Evolutionary conservation across 2,113 vertebrate species (phyloP), one percentile per base, ranked within the genome.

Genomic region (Manacus vitellinus): DNA sequence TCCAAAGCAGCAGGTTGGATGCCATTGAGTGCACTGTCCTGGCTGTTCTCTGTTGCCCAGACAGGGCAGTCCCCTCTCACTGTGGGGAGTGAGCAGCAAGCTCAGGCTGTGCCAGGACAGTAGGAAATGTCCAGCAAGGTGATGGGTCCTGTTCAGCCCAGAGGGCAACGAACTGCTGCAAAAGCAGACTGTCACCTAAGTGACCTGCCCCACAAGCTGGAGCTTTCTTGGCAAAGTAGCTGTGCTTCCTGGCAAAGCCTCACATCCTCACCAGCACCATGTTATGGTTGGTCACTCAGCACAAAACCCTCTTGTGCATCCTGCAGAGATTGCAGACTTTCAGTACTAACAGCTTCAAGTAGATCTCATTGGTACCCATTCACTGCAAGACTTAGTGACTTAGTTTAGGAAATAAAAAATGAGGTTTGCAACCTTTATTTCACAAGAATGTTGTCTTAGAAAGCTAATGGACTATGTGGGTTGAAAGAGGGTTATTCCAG

Each of bases 381-480:
- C 61, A 63, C 39, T 71, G 31, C 22, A 39, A 81, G 37, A 24
- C 54, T 52, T 41, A 10, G 43, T 4, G 9, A 46, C 33, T 59
- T 87, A 58, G 9, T 87, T 89, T 43, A 84, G 59, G 28, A 86
- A 80, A 47, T 20, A 37, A 49, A 33, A 68, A 59, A 10, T 14
- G 1, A 41, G 2, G 2, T 75, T 73, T 89, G 33, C 33, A 71
- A 43, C 22, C 10, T 77, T 91, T 70, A 10, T 43, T 47, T 80
- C 16, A 9, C 30, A n/a, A 27, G 3, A 41, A 62, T 31, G 5
- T 9, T n/a, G 59, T 62, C 66, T 67, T 43, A 55, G 11, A 51
- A 81, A 85, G 23, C 11, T 35, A 33, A 35, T 0, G 0, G 37
- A 12, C 5, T 27, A 9, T 1, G 2, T 56, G 0, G 4, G 22